Evolutionary conservation across 2,888 invertebrate genomes (phyloP).

Genomic region (Polymixis lichenea): DNA sequence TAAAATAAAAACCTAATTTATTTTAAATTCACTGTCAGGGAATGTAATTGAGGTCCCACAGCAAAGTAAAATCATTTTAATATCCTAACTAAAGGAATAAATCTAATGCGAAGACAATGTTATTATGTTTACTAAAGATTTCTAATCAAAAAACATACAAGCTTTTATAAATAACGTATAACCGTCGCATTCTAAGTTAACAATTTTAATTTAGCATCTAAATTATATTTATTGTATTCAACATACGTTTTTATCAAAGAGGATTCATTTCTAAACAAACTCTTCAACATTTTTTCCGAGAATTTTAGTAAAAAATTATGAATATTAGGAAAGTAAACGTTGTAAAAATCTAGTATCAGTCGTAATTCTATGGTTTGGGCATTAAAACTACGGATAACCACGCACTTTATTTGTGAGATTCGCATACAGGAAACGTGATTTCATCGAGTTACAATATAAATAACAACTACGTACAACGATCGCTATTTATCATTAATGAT

Average conservation of each 20-base stretch:
- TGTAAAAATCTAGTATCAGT: conserved; percentile 62
- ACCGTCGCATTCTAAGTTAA: conserved; percentile 51
- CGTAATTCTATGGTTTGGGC: conserved; percentile 50
- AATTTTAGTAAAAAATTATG: conserved; percentile 57
- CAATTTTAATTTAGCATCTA: conserved; percentile 49
- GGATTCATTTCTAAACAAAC: conserved; percentile 43
- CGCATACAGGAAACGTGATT: conserved; percentile 46
- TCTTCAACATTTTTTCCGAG: conserved; percentile 30
- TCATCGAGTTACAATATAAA: conserved; percentile 46
- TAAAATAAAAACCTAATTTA: conserved; percentile 1
- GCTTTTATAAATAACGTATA: conserved; percentile 48
- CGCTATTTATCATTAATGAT: conserved; percentile 52
- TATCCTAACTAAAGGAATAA: conserved; percentile 50
- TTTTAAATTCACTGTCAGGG: conserved; percentile 35
- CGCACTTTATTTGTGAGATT: conserved; percentile 55
- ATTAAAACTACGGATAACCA: conserved; percentile 41
- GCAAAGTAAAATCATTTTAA: conserved; percentile 37
- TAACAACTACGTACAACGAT: conserved; percentile 63
- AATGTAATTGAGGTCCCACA: conserved; percentile 51
- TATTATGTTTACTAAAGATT: conserved; percentile 33
- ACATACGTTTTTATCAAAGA: conserved; percentile 50
- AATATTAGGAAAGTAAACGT: conserved; percentile 53
- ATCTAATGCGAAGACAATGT: conserved; percentile 50
- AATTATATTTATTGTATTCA: conserved; percentile 48
- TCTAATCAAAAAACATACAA: conserved; percentile 49